Evolutionary conservation across 2,888 invertebrate genomes (phyloP).

Genomic region (Temnothorax ravouxi): DNA sequence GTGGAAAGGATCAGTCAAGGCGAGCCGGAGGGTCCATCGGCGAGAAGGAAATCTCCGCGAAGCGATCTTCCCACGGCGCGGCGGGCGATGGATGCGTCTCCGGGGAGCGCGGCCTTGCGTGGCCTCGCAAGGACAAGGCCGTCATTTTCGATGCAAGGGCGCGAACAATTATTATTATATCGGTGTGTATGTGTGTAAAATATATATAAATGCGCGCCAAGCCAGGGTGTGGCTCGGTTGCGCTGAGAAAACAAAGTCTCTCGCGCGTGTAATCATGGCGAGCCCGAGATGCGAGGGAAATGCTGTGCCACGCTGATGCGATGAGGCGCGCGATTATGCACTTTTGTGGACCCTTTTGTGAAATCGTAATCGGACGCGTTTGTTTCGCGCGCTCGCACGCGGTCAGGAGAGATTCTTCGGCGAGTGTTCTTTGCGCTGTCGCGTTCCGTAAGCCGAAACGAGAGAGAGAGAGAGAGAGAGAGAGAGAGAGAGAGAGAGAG

Average conservation of each 20-base stretch:
- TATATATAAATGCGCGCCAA: neutral
- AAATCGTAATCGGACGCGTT: slow-evolving; percentile 70
- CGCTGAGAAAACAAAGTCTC: slow-evolving; percentile 58
- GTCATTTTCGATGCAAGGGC: slow-evolving; percentile 77
- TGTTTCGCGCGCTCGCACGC: slow-evolving; percentile 57
- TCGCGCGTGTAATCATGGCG: slow-evolving; percentile 19
- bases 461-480: no score
- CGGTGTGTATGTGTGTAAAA: neutral
- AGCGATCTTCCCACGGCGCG: slow-evolving; percentile 80
- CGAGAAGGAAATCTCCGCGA: slow-evolving; percentile 61
- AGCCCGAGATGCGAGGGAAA: slow-evolving; percentile 61
- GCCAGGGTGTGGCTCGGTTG: slow-evolving; percentile 65
- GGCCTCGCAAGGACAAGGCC: slow-evolving; percentile 83
- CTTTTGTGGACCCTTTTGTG: slow-evolving; percentile 57
- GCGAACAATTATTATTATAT: slow-evolving; percentile 75
- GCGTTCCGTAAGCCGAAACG: neutral
- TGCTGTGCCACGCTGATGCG: slow-evolving; percentile 61
- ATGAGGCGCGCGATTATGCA: slow-evolving; percentile 71
- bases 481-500: no score
- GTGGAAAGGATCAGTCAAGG: slow-evolving; percentile 77
- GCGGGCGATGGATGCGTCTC: slow-evolving; percentile 62
- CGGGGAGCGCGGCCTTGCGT: slow-evolving; percentile 54
- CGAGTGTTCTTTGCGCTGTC: neutral
- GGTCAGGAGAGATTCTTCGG: slow-evolving; percentile 18
- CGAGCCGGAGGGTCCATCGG: slow-evolving; percentile 73